Evolutionary conservation across 2,888 invertebrate genomes (phyloP).

Genomic region (Microchrysa polita): DNA sequence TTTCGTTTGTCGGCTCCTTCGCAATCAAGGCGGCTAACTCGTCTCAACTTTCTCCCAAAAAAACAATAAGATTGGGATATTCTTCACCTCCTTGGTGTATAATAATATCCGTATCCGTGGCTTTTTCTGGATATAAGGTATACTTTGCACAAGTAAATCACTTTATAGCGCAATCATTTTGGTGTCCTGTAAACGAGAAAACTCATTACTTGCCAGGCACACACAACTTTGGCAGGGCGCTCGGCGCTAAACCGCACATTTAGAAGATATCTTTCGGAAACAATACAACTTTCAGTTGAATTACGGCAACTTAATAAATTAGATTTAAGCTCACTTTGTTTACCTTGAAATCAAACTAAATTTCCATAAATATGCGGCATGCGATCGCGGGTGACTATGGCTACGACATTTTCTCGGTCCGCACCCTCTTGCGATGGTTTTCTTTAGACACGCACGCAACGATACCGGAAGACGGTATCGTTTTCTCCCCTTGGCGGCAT

Average conservation of each 20-base stretch:
- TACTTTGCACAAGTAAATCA: conserved; percentile 11
- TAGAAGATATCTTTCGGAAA: conserved; percentile 1
- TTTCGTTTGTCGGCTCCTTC: no score
- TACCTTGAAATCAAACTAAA: conserved; percentile 20
- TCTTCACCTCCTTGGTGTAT: no score
- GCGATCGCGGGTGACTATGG: not conserved
- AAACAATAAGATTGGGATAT: no score
- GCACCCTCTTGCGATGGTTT: no score
- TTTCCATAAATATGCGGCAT: conserved; percentile 16
- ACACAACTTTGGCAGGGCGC: not conserved
- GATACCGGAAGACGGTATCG: not conserved
- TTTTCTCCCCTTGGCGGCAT: not conserved
- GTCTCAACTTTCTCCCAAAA: no score
- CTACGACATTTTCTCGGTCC: not conserved
- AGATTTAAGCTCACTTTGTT: conserved; percentile 24
- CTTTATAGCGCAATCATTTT: conserved; percentile 4
- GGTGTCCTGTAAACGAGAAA: conserved; percentile 3
- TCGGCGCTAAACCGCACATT: conserved; percentile 1
- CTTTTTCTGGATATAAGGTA: no score
- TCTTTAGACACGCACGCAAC: no score
- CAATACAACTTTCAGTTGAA: conserved; percentile 7
- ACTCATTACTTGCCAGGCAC: not conserved
- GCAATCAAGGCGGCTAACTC: no score
- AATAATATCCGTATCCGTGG: no score
- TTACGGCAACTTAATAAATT: conserved; percentile 23